Evolutionary conservation across 2,797 vertebrate species (phyloP), one percentile per base, ranked within the genome.

Genomic region (Labeo calbasu): DNA sequence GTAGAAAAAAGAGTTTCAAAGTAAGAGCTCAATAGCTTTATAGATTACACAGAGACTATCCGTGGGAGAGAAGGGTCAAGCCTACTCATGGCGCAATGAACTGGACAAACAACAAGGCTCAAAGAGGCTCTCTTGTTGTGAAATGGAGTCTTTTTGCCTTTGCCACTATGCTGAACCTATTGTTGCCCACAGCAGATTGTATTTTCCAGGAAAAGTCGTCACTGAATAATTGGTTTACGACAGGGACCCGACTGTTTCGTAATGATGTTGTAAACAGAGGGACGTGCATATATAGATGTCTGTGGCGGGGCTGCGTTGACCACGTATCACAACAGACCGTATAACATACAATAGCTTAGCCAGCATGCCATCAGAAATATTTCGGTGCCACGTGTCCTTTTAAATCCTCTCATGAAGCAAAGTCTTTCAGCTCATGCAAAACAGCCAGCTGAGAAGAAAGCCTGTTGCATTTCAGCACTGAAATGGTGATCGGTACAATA

Each of bases 1-100:
- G 0, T 59, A 86, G 87, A 86, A 91, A 89, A 89, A 89, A 81
- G 84, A 86, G 82, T 83, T 90, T 89, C 88, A 89, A 86, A 90
- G 82, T 85, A 21, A 43, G 50, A 80, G 84, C 25, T 87, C 80
- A 90, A 85, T 90, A 81, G 87, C 86, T 86, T 84, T 70, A 89
- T 86, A 86, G 89, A 87, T 89, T 87, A 81, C 86, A 68, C 83
- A 66, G 80, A 88, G 85, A 72, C 71, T 81, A 78, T 86, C 84
- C 69, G 86, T 89, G 89, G 87, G 89, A 89, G 86, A 85, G 53
- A 66, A 83, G 87, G 78, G 81, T 80, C 84, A 51, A 82, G 72
- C 86, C 86, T 75, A 87, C 87, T 89, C 86, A 40, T 32, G 46
- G 48, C 6, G 79, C 83, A 88, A 57, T 85, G 85, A 84, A 77